Evolutionary conservation across 2,113 vertebrate genomes (phyloP), one percentile per base, ranked within the genome.

Genomic region (Dolichallabes microphthalmus): DNA sequence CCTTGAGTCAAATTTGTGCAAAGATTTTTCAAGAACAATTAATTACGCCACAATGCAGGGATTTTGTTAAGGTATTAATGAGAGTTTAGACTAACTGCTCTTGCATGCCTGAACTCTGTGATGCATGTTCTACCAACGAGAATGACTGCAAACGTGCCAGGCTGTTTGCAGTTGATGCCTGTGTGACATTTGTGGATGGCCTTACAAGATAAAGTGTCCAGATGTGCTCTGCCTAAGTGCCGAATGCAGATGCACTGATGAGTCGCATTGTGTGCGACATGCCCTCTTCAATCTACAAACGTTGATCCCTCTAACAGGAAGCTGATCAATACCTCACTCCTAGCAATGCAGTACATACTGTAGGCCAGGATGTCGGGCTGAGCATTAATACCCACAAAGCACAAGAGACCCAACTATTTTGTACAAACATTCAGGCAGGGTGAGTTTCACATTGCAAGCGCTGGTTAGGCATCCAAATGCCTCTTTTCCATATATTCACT

Each of bases 171-270:
- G 50, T 75, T 75, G 45, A 75, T 75, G 25, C 50, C 13, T n/a
- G 25, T n/a, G 25, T 27, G 45, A 75, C 25, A 0, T 52, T 52
- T 75, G 73, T 2, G 6, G 45, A 25, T 75, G 73, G 25, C 22
- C 50, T 52, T 75, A 53, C 73, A 45, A 75, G 73, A 75, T 52
- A 13, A 53, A 75, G 13, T 14, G 53, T 27, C 73, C 50, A 75
- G 73, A 75, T 53, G 22, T 2, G 4, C 4, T 1, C 69, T 45
- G 71, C 39, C 71, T 74, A 74, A 50, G 39, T 53, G 17, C 39
- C 50, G 71, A 74, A n/a, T 50, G 71, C 39, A 74, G 39, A 74
- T 50, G 25, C 25, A 27, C 73, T n/a, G 22, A 75, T 75, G 73
- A 52, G 20, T 45, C 50, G 35, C 39, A 8, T 53, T 75, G 45